Conservation (phyloP, 2,888 invertebrate genomes). For the Xylophagus ater region DNA sequence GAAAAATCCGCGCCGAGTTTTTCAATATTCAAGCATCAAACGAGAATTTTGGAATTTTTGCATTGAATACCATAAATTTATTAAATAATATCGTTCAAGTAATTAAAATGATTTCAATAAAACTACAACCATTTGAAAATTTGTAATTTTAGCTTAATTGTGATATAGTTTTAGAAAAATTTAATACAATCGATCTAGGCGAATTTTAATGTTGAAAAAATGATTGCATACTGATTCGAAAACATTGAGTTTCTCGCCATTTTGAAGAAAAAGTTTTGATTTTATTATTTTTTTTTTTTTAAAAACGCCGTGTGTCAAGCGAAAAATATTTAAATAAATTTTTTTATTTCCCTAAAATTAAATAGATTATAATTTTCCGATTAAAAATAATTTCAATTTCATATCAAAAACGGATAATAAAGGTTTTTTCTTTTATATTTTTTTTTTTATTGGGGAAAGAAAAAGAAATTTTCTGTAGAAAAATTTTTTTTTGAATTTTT, state of each 20-base stretch:
- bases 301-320: conserved; percentile 12
- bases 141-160: conserved; percentile 11
- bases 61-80: conserved; percentile 16
- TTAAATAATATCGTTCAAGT: conserved; percentile 6
- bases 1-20: conserved; percentile 19
- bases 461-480: too few relatives aligned
- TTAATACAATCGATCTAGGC: conserved; percentile 5
- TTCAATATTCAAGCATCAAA: conserved; percentile 15
- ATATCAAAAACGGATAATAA: too few relatives aligned
- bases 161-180: conserved; percentile 14
- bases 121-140: conserved; percentile 8
- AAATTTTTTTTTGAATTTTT: too few relatives aligned
- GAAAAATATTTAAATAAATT: too few relatives aligned
- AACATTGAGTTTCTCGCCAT: conserved; percentile 17
- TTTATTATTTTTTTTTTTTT: neutral
- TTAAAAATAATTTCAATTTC: too few relatives aligned
- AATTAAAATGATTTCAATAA: conserved; percentile 5
- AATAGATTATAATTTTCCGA: too few relatives aligned
- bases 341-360: too few relatives aligned
- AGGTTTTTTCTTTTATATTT: too few relatives aligned
- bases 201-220: conserved; percentile 14
- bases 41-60: conserved; percentile 14
- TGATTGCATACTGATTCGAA: conserved; percentile 14
- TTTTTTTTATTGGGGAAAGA: too few relatives aligned
- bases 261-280: conserved; percentile 12